These are phyloP conservation scores for Misgurnus anguillicaudatus DNA, from an alignment of 2,113 vertebrate species.

Conservation along the genomic window DNA sequence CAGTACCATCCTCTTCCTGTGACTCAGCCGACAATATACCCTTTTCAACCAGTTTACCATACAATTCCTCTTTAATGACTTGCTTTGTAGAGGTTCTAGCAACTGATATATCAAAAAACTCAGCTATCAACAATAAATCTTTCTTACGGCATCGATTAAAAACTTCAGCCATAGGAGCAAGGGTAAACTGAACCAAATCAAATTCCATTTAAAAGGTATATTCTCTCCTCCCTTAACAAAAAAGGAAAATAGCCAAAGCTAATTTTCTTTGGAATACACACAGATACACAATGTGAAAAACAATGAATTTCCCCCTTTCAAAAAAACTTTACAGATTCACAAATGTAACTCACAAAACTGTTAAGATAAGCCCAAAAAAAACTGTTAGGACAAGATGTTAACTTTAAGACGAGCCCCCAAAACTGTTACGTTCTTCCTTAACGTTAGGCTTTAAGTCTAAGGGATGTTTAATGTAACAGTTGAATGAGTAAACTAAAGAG, in stretches of 20 bases:
- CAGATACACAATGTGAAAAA: too few relatives aligned
- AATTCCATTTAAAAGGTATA: background rate
- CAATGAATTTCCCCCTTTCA: too few relatives aligned
- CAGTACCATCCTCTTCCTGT: background rate
- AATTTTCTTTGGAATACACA: too few relatives aligned
- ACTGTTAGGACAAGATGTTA: too few relatives aligned
- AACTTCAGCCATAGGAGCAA: background rate
- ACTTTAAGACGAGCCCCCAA: too few relatives aligned
- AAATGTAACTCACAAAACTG: too few relatives aligned
- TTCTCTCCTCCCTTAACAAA: background rate
- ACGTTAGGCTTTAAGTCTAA: too few relatives aligned
- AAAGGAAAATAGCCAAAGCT: slow-evolving; percentile 25
- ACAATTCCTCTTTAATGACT: background rate
- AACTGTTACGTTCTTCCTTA: too few relatives aligned
- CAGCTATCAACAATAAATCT: slow-evolving; percentile 5
- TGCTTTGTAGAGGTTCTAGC: background rate
- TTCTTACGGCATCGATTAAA: slow-evolving; percentile 10
- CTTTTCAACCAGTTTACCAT: background rate
- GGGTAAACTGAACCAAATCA: slow-evolving; percentile 9
- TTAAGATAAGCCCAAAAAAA: too few relatives aligned
- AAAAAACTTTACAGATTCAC: too few relatives aligned
- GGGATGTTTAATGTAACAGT: too few relatives aligned
- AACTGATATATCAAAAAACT: slow-evolving; percentile 10
- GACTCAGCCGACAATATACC: slow-evolving; percentile 4
- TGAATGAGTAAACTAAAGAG: too few relatives aligned